A percentile compares a stretch with the other conserved stretches of the same genome.
Evolutionary conservation across 2,113 vertebrate genomes (phyloP).

Genomic region (Zosterops lateralis): DNA sequence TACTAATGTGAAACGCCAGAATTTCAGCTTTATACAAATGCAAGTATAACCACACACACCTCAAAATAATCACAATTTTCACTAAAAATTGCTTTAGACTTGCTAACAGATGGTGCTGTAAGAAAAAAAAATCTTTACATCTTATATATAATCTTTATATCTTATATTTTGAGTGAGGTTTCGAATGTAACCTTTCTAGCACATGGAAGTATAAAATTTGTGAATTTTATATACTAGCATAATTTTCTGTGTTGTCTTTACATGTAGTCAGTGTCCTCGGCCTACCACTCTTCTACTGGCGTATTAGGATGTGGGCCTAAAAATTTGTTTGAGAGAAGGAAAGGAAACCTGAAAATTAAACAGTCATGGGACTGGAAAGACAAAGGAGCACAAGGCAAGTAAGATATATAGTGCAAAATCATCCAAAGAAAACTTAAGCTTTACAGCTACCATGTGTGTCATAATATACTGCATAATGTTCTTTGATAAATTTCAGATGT

Average conservation of each 20-base stretch:
- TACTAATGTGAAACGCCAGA: not conserved
- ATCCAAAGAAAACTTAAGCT: not conserved
- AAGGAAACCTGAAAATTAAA: not conserved
- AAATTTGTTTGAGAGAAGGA: not conserved
- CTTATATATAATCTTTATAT: not conserved
- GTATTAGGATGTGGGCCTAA: not conserved
- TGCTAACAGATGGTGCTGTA: not conserved
- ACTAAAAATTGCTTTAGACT: not conserved
- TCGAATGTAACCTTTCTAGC: not conserved
- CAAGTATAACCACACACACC: not conserved
- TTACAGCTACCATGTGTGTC: rapidly evolving
- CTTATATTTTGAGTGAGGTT: not conserved
- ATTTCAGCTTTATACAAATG: not conserved
- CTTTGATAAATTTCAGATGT: not conserved
- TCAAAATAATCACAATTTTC: not conserved
- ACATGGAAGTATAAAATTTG: not conserved
- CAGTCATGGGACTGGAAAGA: not conserved
- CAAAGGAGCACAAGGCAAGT: not conserved
- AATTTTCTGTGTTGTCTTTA: not conserved
- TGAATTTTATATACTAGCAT: not conserved
- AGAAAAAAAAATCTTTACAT: not conserved
- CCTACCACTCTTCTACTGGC: not conserved
- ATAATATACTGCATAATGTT: not conserved
- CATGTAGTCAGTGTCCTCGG: not conserved
- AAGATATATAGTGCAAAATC: not conserved